phyloP scores from a whole-genome alignment of 2,113 vertebrate species.

The Chloroceryle aenea region DNA sequence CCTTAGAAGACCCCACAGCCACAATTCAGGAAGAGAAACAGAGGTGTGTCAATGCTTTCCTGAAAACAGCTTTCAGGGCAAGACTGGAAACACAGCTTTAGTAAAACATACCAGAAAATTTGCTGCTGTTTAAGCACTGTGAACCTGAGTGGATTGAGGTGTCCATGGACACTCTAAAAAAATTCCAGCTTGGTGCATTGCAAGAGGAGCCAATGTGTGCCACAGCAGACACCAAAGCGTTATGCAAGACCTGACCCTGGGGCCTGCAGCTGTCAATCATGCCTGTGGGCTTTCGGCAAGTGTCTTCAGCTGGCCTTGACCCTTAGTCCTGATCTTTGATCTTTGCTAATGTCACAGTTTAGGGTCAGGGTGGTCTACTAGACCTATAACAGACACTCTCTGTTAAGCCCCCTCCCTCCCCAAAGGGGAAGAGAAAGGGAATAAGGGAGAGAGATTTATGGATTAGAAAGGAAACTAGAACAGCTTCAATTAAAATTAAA shows the following conservation, averaged over 20 bases:
- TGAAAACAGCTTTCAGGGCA: background rate
- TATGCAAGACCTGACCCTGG: rapidly evolving
- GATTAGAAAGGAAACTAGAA: no score
- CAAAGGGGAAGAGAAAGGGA: no score
- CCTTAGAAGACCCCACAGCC: background rate
- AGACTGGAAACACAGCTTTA: background rate
- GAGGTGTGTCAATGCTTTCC: background rate
- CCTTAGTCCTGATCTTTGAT: background rate
- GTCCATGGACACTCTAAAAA: background rate
- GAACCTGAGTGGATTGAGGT: background rate
- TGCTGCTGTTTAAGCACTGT: background rate
- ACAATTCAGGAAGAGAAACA: background rate
- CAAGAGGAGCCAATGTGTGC: background rate
- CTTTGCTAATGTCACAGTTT: background rate
- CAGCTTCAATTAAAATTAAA: no score
- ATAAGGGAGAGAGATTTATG: no score
- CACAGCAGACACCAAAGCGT: background rate
- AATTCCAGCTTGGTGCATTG: background rate
- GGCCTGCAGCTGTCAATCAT: rapidly evolving
- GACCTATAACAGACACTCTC: no score
- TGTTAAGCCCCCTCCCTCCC: no score
- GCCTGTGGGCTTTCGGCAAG: background rate
- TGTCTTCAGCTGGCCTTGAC: background rate
- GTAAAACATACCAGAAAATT: background rate
- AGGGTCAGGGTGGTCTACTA: no score